Percentiles rank a stretch among this genome's conserved stretches.
Conservation (phyloP, 1,140 invertebrate species). For the Aphidius ervi region DNA sequence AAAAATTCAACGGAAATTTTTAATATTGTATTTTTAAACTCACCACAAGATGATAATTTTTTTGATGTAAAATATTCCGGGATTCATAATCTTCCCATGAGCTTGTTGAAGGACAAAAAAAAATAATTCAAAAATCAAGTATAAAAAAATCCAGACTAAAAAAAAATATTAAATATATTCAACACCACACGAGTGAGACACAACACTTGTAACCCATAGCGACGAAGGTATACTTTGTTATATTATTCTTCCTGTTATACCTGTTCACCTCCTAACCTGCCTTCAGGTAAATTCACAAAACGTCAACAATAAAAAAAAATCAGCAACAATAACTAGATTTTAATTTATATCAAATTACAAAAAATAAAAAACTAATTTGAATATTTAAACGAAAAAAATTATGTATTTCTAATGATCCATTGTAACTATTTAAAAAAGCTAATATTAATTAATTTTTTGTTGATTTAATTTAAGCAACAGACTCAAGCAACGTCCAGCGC, state of each 20-base stretch:
- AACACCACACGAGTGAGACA: conserved; percentile 35
- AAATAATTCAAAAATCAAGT: no score
- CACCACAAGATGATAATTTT: neutral
- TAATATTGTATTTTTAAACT: neutral
- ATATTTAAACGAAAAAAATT: no score
- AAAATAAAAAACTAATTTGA: no score
- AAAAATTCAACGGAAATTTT: no score
- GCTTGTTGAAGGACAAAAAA: no score
- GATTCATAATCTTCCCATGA: neutral
- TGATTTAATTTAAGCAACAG: neutral
- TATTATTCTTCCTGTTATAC: conserved; percentile 3
- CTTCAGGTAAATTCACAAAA: conserved; percentile 5
- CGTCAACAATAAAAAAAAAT: neutral
- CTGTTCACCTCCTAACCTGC: conserved; percentile 23
- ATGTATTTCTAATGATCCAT: no score
- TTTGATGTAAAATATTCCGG: no score
- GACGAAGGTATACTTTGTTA: conserved; percentile 20
- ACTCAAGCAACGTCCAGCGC: conserved; percentile 30
- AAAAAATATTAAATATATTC: conserved; percentile 1
- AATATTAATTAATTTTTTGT: no score
- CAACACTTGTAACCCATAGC: conserved; percentile 42
- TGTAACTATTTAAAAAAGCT: no score
- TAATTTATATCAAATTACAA: no score
- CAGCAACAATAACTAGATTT: neutral
- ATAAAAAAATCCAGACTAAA: no score